These are phyloP conservation scores for Lepidotrigona ventralis DNA, from an alignment of 1,140 invertebrate species.

Conservation along the genomic window DNA sequence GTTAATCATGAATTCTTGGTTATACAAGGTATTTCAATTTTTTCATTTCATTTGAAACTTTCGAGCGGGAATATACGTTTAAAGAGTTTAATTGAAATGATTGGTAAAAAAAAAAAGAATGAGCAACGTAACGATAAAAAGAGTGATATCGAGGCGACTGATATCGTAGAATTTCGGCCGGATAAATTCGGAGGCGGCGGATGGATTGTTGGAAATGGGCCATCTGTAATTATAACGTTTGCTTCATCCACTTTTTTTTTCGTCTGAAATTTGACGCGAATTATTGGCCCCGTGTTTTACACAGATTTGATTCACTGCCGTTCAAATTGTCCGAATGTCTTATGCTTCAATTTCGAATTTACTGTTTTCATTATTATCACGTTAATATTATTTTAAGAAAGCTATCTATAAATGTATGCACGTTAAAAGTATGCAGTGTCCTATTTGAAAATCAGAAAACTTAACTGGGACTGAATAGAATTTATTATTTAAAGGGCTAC, in stretches of 20 bases:
- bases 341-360: not conserved
- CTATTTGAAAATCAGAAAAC: too few species aligned
- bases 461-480: too few species aligned
- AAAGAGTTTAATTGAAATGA: not conserved
- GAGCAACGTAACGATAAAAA: not conserved
- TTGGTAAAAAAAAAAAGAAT: not conserved
- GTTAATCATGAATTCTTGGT: too few species aligned
- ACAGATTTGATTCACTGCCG: not conserved
- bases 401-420: too few species aligned
- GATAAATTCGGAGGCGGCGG: not conserved
- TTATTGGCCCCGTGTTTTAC: not conserved
- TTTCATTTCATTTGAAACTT: too few species aligned
- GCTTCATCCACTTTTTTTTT: not conserved
- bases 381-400: too few species aligned
- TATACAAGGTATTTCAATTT: too few species aligned
- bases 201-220: slow-evolving; percentile 14
- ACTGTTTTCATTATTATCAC: too few species aligned
- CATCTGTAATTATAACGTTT: slow-evolving; percentile 8
- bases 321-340: not conserved
- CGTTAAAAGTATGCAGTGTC: too few species aligned
- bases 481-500: too few species aligned
- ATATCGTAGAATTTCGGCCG: not conserved
- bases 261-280: not conserved
- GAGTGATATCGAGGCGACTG: too few species aligned
- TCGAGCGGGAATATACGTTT: not conserved